Base-by-base conservation (phyloP, 2,797 vertebrate species). In the Catostomus latipinnis region DNA sequence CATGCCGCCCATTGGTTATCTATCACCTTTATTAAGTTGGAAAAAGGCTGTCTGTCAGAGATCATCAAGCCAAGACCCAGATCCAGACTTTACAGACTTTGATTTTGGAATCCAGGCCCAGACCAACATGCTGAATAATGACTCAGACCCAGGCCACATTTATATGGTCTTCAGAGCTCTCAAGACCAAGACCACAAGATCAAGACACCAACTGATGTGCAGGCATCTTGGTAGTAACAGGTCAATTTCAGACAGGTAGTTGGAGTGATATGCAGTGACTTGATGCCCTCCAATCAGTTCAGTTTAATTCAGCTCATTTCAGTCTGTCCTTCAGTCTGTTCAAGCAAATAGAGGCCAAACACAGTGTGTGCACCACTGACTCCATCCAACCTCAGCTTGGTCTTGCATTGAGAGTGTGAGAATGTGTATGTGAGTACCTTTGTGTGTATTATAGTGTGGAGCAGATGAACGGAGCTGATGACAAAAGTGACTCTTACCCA, bases 301-400 rank as follows among this genome's bases (percentile, higher is more conserved):
- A 13, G 57, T 76, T 75, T 63, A 84, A 84, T 84, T 84, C 67
- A 62, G 61, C 71, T 67, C 43, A 67, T 82, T 84, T 77, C 61
- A 70, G 48, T 70, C 74, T 83, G 78, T 81, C 53, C 61, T 10
- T 69, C 74, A 76, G 56, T 80, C 81, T 72, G 71, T 71, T 69
- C 67, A 5, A 52, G 78, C 5, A 81, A 81, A 68, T 43, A 13
- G 13, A 66, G 54, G 57, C 79, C 76, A 72, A 85, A 63, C 81
- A 80, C 76, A 65, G 62, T 52, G 71, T 34, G 61, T 70, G 18
- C 63, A 57, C 53, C 58, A 57, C 49, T 49, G 60, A 68, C 54
- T 58, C 62, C 73, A 48, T 72, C 52, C 76, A 66, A 14, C 6
- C 16, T 18, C 58, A 72, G 6, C 13, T 43, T 49, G 49, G 50